Base-by-base conservation (phyloP, 2,113 vertebrate genomes). In the Sceloporus tristichus region DNA sequence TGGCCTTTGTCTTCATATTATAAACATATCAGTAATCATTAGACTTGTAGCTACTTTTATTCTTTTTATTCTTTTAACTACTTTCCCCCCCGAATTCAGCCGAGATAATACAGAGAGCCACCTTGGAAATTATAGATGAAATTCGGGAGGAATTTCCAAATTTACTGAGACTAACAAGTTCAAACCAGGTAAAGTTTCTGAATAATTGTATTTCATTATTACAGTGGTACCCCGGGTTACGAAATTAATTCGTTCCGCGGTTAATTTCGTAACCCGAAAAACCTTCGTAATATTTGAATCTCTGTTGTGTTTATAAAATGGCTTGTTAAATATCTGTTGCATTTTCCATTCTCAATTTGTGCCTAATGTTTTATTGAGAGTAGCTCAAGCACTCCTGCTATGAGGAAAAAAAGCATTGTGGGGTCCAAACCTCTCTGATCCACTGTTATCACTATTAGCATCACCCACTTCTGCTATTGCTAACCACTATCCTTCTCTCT, bases 121-220 rank as follows among this genome's bases (percentile, higher is more conserved):
- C 94, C 86, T 80, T 94, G 93, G 95, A 93, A 91, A 88, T 95
- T 62, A 10, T 93, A 89, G 94, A 94, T 90, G 93, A 95, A 71
- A 94, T 95, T 92, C 94, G 94, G 88, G 92, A 95, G 70, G 94
- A 96, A 65, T 88, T 96, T 71, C 90, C 93, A 78, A 78, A 40
- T 34, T 59, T 93, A 80, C 66, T 94, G 82, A 88, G 89, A 93
- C 76, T 91, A 85, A 92, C 95, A 83, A 89, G 91, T 42, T 90
- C 92, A 23, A 83, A 92, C 34, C 90, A 95, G 93, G 90, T 89
- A 94, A 91, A 16, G 9, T n/a, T 85, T 91, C 19, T 89, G 27
- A 79, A 48, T 34, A 75, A 68, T 25, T 80, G 0, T 16, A n/a
- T 82, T 79, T 79, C 38, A 38, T 27, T 91, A 9, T 18, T 34